Base-by-base conservation (phyloP, 2,113 vertebrate genomes). In the Parotia lawesii region DNA sequence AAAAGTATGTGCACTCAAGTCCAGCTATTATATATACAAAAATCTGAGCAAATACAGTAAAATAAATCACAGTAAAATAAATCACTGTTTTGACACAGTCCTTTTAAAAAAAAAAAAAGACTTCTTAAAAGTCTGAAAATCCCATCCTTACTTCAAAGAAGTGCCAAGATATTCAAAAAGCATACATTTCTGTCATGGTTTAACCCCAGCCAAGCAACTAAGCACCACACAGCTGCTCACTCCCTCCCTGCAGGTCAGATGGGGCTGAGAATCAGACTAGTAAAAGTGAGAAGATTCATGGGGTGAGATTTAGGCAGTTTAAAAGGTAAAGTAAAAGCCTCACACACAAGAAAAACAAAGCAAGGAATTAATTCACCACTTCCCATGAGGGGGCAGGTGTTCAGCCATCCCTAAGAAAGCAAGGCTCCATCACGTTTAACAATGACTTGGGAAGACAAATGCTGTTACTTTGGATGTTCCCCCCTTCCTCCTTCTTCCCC, bases 151-250 rank as follows among this genome's bases (percentile, higher is more conserved):
- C 6, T 54, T 44, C 45, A 71, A 64, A 85, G 27, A 62, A 76
- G 29, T 54, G 5, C 5, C 38, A 86, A 65, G 22, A 5, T 40
- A 21, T 28, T 82, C 7, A 74, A 80, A 47, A 13, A 8, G 8
- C 2, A 25, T 31, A 11, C 1, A 25, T 54, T 78, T 70, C 12
- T 77, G 6, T 45, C 0, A 0, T 29, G n/a, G 28, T 60, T 74
- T 73, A 67, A 45, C 24, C 15, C 60, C 19, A 74, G 16, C 13
- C 14, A n/a, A n/a, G 28, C 13, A 53, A 9, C 13, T 12, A 45
- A 40, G 38, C 24, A 35, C n/a, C 28, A 60, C 20, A n/a, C 4
- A 67, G 20, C 16, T 5, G 2, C 16, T 51, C 16, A 9, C 8
- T 45, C 7, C 8, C 24, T 67, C 45, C 22, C 16, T 58, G 15